These are phyloP conservation scores for Acleris cristana DNA, from an alignment of 2,888 invertebrate species.

Conservation along the genomic window DNA sequence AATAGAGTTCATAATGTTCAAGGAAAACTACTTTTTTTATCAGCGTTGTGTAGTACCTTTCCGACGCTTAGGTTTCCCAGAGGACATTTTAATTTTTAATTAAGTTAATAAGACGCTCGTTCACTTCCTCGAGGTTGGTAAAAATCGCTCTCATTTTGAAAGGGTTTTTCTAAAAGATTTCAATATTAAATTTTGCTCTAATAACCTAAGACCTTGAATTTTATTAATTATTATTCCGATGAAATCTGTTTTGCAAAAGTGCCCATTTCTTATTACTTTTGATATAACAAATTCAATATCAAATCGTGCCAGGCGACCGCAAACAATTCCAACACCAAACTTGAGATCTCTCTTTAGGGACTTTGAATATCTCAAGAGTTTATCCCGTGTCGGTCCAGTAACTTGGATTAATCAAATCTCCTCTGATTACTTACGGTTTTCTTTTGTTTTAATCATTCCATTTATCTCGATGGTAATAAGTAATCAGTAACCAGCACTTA, in stretches of 20 bases:
- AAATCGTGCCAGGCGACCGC: slow-evolving; percentile 21
- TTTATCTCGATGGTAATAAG: slow-evolving; percentile 2
- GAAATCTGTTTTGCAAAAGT: slow-evolving; percentile 22
- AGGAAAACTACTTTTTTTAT: slow-evolving; percentile 1
- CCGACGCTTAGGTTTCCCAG: no score
- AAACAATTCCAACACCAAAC: slow-evolving; percentile 37
- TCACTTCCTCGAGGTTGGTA: background rate
- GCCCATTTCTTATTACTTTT: slow-evolving; percentile 20
- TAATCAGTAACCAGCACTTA: slow-evolving; percentile 1
- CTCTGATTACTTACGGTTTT: slow-evolving; percentile 5
- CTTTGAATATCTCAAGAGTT: slow-evolving; percentile 15
- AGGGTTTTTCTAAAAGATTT: slow-evolving; percentile 2
- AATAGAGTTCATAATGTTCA: background rate
- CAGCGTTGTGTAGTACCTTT: background rate
- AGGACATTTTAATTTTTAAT: slow-evolving; percentile 24
- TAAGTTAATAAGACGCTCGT: slow-evolving; percentile 15
- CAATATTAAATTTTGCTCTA: background rate
- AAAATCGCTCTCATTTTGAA: slow-evolving; percentile 22
- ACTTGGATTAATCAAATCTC: slow-evolving; percentile 30
- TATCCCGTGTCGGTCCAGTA: slow-evolving; percentile 13
- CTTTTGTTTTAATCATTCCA: slow-evolving; percentile 4
- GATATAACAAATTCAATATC: background rate
- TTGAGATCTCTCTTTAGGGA: slow-evolving; percentile 1
- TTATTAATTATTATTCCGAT: background rate
- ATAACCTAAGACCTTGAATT: no score